Evolutionary conservation across 2,113 vertebrate species (phyloP), one percentile per base, ranked within the genome.

Genomic region (Gopherus flavomarginatus): DNA sequence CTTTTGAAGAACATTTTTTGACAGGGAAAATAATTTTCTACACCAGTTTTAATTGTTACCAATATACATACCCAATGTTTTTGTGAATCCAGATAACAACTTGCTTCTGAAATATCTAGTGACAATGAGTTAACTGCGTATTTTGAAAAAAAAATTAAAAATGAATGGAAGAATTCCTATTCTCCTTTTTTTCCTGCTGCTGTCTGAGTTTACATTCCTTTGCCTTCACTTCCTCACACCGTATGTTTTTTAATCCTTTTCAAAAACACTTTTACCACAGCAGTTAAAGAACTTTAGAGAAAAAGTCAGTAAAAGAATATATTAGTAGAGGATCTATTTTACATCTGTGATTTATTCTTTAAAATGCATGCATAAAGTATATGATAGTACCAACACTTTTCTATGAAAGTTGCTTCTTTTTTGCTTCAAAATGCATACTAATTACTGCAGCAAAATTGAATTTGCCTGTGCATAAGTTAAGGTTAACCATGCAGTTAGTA

Each of bases 401-500:
- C 27, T 93, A 19, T 56, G 22, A 26, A 77, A 42, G 10, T 72
- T 92, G 80, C 42, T 17, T 5, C 44, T 35, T 42, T 12, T 1
- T 1, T 0, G 4, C 7, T 8, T 5, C 72, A 84, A 87, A 95
- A 86, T 49, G 9, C 52, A 92, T 88, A 62, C 56, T 94, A 95
- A 96, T 89, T 93, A 95, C 72, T 78, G 82, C 5, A 92, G 72
- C 26, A 95, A 96, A 95, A 95, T 57, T 93, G 49, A 95, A 90
- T 95, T 97, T 96, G 50, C 78, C 81, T 83, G 59, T 90, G 49
- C 83, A 89, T 92, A 90, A 0, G 1, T 86, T 91, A 87, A 80
- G 47, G 42, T 89, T 89, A 97, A 90, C 83, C 79, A 88, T 81
- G 53, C 79, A 95, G 85, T 78, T 83, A 57, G 49, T 47, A 57